Evolutionary conservation across 2,113 vertebrate species (phyloP).

Genomic region (Athene cunicularia): DNA sequence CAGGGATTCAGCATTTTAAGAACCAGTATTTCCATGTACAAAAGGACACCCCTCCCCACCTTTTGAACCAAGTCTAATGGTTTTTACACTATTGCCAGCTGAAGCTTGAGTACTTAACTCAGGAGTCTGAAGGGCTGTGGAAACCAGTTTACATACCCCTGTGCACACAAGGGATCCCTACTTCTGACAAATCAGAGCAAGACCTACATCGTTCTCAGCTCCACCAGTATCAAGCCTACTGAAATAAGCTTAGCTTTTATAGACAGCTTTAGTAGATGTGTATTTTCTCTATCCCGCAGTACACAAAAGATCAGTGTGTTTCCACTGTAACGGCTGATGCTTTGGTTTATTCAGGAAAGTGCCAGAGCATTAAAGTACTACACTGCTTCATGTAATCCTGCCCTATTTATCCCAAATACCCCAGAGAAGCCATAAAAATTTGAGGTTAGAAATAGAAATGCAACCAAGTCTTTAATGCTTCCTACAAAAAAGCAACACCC

Average conservation of each 20-base stretch:
- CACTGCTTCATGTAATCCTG: not conserved
- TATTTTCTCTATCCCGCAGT: not conserved
- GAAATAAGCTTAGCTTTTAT: not conserved
- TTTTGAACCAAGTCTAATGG: not conserved
- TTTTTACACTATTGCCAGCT: not conserved
- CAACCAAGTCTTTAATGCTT: not conserved
- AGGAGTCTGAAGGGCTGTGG: not conserved
- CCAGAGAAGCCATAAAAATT: not conserved
- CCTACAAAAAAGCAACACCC: not conserved
- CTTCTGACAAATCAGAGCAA: not conserved
- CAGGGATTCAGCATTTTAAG: not conserved
- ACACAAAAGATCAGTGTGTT: not conserved
- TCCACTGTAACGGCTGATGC: not conserved
- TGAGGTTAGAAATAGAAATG: not conserved
- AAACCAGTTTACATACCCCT: not conserved
- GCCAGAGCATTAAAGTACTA: not conserved
- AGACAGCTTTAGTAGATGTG: not conserved
- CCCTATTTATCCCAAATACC: not conserved
- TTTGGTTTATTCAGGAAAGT: constrained; percentile 1
- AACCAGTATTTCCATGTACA: not conserved
- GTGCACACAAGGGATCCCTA: not conserved
- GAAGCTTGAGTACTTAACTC: not conserved
- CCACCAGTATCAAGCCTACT: not conserved
- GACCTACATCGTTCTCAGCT: not conserved
- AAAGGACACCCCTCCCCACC: not conserved